Evolutionary conservation across 1,140 invertebrate genomes (phyloP), one percentile per base, ranked within the genome.

Genomic region (Formica selysi): DNA sequence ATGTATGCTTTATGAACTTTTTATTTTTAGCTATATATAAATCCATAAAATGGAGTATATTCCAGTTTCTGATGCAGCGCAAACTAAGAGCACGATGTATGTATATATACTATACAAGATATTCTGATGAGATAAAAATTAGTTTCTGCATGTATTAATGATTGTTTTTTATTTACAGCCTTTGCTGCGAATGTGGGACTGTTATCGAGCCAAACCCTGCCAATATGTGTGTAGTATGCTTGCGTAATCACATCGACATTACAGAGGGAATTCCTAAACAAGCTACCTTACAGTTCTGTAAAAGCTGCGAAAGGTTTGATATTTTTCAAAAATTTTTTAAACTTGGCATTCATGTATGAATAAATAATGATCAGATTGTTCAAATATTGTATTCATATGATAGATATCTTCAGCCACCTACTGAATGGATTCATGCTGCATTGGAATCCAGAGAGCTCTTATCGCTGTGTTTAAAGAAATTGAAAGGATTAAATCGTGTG

Each of bases 181-280:
- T 97, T 91, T 98, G 98, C 92, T 98, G 98, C 92, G 96, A 98
- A 94, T 98, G 98, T 95, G 98, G 97, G 29, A 96, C 96, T 62
- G 91, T 95, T 19, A 98, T 99, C 62, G 97, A 98, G 88, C 98
- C 99, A 51, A 99, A 99, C 96, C 98, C 98, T 8, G 97, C 98
- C 3, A 99, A 99, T 94, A 99, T 99, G 98, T 99, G 99, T 95
- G 98, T 99, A 0, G 97, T 97, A 29, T 99, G 99, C 96, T 95
- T 99, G 19, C 96, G 99, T 54, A 97, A 97, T 51, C 96, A 98
- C 93, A 97, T 99, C 19, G 99, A 99, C 92, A 99, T 99, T 57
- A 99, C 98, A 32, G 98, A 99, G 93, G 98, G 97, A 32, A 99
- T 99, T 94, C 98, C 98, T 0, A 99, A 99, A 95, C 98, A 99